These are phyloP conservation scores for Acipenser transmontanus DNA, from an alignment of 2,797 vertebrate species.

Conservation along the genomic window DNA sequence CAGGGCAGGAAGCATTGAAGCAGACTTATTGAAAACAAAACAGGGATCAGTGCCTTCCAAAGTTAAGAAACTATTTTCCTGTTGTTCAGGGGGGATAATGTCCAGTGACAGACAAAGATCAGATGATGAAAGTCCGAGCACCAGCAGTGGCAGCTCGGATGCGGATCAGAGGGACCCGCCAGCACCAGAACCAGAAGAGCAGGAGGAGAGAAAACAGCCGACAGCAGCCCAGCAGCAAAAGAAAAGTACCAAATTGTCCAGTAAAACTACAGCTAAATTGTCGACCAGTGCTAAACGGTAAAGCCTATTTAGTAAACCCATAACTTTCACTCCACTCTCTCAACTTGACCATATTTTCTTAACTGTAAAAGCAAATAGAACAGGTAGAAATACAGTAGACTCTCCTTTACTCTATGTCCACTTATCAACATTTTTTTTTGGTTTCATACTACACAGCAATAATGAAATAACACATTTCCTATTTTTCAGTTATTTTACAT, in stretches of 20 bases:
- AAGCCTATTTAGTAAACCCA: slow-evolving; percentile 9
- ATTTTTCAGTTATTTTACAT: no score
- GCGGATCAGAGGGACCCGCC: slow-evolving; percentile 80
- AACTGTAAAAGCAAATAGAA: no score
- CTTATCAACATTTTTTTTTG: no score
- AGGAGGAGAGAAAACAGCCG: slow-evolving; percentile 74
- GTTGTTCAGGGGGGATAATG: slow-evolving; percentile 55
- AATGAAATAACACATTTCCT: no score
- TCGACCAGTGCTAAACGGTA: slow-evolving; percentile 88
- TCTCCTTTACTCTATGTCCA: background rate
- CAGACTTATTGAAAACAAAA: background rate
- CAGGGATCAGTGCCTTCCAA: background rate
- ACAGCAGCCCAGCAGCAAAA: slow-evolving; percentile 75
- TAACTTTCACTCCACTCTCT: no score
- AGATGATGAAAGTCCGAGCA: slow-evolving; percentile 84
- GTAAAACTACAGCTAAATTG: slow-evolving; percentile 85
- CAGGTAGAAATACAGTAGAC: no score
- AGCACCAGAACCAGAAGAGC: slow-evolving; percentile 75
- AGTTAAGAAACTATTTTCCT: slow-evolving; percentile 18
- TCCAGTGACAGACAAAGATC: slow-evolving; percentile 84
- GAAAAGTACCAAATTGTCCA: slow-evolving; percentile 81
- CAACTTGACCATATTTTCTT: no score
- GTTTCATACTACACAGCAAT: no score
- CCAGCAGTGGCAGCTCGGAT: slow-evolving; percentile 84
- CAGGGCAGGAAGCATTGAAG: background rate